A percentile compares a stretch with the other conserved stretches of the same genome.
Evolutionary conservation across 2,888 invertebrate species (phyloP).

Genomic region (Amitus sp.): DNA sequence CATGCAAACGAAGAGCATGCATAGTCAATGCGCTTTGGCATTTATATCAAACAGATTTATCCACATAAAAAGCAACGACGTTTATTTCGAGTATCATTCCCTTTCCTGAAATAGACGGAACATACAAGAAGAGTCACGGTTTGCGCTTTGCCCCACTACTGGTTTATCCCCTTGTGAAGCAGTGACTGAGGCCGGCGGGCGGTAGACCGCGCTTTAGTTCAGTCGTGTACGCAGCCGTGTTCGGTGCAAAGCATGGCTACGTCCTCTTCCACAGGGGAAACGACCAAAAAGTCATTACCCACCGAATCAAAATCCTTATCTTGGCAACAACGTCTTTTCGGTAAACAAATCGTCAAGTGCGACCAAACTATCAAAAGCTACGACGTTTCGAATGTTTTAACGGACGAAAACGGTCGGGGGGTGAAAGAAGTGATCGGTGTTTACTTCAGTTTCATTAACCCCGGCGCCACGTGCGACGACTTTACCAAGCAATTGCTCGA

Average conservation of each 20-base stretch:
- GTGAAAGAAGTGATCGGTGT: conserved; percentile 69
- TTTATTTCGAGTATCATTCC: no score
- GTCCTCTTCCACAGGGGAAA: neutral
- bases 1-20: no score
- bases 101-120: no score
- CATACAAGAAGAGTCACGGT: neutral
- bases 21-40: no score
- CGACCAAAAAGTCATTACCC: neutral
- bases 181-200: neutral
- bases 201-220: neutral
- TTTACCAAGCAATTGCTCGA: conserved; percentile 73
- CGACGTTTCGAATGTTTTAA: conserved; percentile 42
- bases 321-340: conserved; percentile 62
- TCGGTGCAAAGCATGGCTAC: no score
- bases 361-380: conserved; percentile 43
- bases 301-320: conserved; percentile 13
- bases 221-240: neutral
- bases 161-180: neutral
- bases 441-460: conserved; percentile 78
- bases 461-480: conserved; percentile 75
- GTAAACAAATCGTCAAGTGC: conserved; percentile 58
- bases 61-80: no score
- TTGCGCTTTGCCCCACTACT: conserved; percentile 1
- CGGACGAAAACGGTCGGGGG: conserved; percentile 46
- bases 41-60: no score